These are phyloP conservation scores for Pegoplata infirma DNA, from an alignment of 2,888 invertebrate genomes.

Conservation along the genomic window DNA sequence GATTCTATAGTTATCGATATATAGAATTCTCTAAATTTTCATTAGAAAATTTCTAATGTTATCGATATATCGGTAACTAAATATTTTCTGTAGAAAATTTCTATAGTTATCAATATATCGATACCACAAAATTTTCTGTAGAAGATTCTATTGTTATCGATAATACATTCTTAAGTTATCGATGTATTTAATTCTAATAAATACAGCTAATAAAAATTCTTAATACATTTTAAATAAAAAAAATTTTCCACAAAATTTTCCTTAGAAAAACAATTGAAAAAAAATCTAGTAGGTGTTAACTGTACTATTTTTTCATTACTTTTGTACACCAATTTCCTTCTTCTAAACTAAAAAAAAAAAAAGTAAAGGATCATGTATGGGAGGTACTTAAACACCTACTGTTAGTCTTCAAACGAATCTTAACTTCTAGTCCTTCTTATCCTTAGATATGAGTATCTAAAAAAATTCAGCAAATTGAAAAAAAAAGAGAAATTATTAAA, in stretches of 20 bases:
- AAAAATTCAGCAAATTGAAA: neutral
- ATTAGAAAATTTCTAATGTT: no score
- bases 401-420: constrained; percentile 26
- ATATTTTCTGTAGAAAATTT: no score
- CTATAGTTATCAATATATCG: no score
- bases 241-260: neutral
- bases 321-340: neutral
- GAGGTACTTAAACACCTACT: constrained; percentile 59
- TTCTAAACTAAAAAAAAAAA: neutral
- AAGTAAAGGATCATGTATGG: constrained; percentile 40
- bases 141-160: no score
- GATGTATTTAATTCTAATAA: no score
- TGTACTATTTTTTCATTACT: constrained; percentile 35
- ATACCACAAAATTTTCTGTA: no score
- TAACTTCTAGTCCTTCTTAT: neutral
- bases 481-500: no score
- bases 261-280: neutral
- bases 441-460: neutral
- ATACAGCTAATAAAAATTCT: neutral
- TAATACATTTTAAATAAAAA: neutral
- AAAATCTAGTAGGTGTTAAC: constrained; percentile 18
- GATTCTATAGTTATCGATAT: no score
- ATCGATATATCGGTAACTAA: no score
- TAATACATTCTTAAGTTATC: no score
- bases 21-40: no score